Percentiles rank a stretch among this genome's conserved stretches.
phyloP scores from a whole-genome alignment of 2,888 invertebrate genomes.

The Crocallis elinguaria region DNA sequence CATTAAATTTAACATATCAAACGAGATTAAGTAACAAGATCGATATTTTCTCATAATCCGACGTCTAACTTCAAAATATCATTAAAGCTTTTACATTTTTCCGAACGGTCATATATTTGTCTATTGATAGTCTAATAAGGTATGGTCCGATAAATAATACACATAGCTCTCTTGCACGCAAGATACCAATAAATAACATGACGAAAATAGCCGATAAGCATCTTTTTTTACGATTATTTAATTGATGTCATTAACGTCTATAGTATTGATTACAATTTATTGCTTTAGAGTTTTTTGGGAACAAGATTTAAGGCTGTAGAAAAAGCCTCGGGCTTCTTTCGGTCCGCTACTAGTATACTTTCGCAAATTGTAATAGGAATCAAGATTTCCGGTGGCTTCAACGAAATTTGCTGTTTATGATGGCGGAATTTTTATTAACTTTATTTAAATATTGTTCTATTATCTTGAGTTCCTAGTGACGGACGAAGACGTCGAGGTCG shows the following conservation, averaged over 20 bases:
- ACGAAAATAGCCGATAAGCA: constrained; percentile 53
- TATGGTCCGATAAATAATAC: constrained; percentile 41
- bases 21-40: constrained; percentile 22
- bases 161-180: constrained; percentile 54
- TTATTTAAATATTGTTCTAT: not conserved
- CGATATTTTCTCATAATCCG: constrained; percentile 56
- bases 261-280: constrained; percentile 73
- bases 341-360: constrained; percentile 14
- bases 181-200: constrained; percentile 57
- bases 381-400: constrained; percentile 5
- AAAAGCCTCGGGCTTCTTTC: constrained; percentile 14
- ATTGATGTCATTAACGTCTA: constrained; percentile 69
- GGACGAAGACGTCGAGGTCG: no score
- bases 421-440: not conserved
- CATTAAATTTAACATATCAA: no score
- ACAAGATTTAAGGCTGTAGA: constrained; percentile 25
- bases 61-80: constrained; percentile 56
- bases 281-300: constrained; percentile 36
- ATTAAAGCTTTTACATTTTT: constrained; percentile 42
- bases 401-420: constrained; percentile 3
- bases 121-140: constrained; percentile 11
- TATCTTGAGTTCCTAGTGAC: not conserved
- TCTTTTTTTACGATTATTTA: constrained; percentile 69
- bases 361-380: constrained; percentile 15
- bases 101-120: constrained; percentile 6